A percentile compares a stretch with the other conserved stretches of the same genome.
Conservation (phyloP, 1,140 invertebrate species). For the Propsilocerus akamusi region DNA sequence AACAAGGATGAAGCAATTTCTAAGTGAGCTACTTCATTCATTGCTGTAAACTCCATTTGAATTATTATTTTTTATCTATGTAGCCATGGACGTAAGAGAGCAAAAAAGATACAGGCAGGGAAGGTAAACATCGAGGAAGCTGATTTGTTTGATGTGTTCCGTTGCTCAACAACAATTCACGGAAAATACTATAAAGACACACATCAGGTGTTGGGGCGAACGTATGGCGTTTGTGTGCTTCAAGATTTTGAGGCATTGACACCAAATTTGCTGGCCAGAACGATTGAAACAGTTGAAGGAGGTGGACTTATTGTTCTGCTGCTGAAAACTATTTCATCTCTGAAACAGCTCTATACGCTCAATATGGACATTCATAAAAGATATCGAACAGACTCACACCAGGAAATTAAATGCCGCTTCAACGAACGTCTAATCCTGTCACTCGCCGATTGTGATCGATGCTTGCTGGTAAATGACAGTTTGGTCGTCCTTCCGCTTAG, state of each 20-base stretch:
- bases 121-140: slow-evolving; percentile 87
- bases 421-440: slow-evolving; percentile 95
- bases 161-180: slow-evolving; percentile 89
- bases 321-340: slow-evolving; percentile 64
- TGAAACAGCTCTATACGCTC: slow-evolving; percentile 91
- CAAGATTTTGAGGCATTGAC: slow-evolving; percentile 99
- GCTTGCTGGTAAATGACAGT: slow-evolving; percentile 87
- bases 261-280: slow-evolving; percentile 93
- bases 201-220: slow-evolving; percentile 94
- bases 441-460: slow-evolving; percentile 67
- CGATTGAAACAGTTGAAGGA: slow-evolving; percentile 97
- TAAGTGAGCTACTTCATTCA: slow-evolving; percentile 33
- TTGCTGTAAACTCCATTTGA: slow-evolving; percentile 1
- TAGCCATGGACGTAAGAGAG: slow-evolving; percentile 85
- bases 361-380: slow-evolving; percentile 97
- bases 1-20: slow-evolving; percentile 74
- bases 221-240: slow-evolving; percentile 91
- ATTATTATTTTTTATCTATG: slow-evolving; percentile 10
- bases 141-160: slow-evolving; percentile 92
- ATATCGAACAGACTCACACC: slow-evolving; percentile 86
- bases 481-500: slow-evolving; percentile 85
- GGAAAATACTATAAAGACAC: slow-evolving; percentile 98
- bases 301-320: slow-evolving; percentile 87
- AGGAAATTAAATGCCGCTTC: slow-evolving; percentile 82
- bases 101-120: slow-evolving; percentile 80